Evolutionary conservation across 2,888 invertebrate genomes (phyloP), one percentile per base, ranked within the genome.

Genomic region (Oxytorus armatus): DNA sequence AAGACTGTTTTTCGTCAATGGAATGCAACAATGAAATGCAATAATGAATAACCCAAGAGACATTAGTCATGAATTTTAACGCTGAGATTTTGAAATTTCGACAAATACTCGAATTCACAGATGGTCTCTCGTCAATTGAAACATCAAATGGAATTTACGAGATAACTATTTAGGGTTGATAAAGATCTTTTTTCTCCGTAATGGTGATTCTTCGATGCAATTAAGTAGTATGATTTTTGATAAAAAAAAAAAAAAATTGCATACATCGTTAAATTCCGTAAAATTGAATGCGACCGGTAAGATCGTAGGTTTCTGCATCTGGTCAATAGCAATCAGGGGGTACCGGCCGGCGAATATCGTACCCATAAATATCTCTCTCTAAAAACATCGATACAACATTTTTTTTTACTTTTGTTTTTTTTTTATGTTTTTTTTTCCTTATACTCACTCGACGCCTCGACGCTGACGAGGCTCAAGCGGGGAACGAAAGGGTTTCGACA

Each of bases 321-420:
- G 77, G 66, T 74, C 18, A 79, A 69, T 79, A 75, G 79, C 70
- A 82, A 82, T 83, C 74, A 61, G 76, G 68, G 78, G 80, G 79
- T 81, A 84, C 79, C 84, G 84, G 82, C 82, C 83, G 81, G 79
- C 79, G 77, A 84, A 72, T 77, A 82, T 79, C 82, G 82, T 84
- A 86, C 84, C 85, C 85, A 88, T 88, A 88, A 88, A 88, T 88
- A 76, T 88, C 85, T 88, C 84, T 87, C 61, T 86, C 84, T 84
- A 87, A 89, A 88, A 89, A 89, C 88, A 85, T 87, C 86, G 85
- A 89, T 89, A 88, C 88, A 88, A 88, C 86, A 86, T 83, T 77
- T 80, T 66, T 76, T 29, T 29, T 51, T 47, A 82, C 76, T 80
- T 66, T 76, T 29, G 21, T 51, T 47, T 75, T 47, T 55, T 8